Evolutionary conservation across 2,113 vertebrate genomes (phyloP).

Genomic region (Lepisosteus osseus): DNA sequence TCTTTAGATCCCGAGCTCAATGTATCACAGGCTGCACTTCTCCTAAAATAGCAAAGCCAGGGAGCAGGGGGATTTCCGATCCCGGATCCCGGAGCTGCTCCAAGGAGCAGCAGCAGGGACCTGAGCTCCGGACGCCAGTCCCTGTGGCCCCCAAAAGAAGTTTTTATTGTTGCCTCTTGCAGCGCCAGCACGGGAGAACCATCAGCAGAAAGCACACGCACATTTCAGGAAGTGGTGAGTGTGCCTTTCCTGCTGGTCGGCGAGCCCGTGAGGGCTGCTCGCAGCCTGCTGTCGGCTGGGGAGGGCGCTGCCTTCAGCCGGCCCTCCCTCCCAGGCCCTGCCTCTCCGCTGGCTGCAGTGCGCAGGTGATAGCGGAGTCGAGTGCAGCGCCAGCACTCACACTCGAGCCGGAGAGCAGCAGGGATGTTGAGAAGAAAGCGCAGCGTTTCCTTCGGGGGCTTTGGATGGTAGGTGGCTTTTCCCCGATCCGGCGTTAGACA

Average conservation of each 20-base stretch:
- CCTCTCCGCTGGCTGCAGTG: not conserved
- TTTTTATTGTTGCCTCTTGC: no score
- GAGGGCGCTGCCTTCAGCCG: not conserved
- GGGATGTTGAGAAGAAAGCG: constrained; percentile 72
- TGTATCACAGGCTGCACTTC: no score
- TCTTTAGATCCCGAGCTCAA: no score
- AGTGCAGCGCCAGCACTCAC: no score
- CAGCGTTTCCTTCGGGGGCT: constrained; percentile 76
- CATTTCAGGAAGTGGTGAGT: not conserved
- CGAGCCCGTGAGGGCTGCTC: not conserved
- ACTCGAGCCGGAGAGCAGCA: not conserved
- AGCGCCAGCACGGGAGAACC: no score
- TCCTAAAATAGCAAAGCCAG: no score
- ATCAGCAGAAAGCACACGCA: no score
- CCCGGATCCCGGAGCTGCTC: no score
- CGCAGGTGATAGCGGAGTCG: not conserved
- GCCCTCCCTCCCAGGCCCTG: not conserved
- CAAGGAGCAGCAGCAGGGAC: no score
- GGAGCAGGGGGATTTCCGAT: no score
- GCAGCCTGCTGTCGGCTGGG: not conserved
- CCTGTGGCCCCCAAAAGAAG: no score
- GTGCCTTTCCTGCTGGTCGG: not conserved
- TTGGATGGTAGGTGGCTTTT: constrained; percentile 66
- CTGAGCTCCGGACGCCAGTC: no score
- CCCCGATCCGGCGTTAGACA: not conserved